phyloP scores from a whole-genome alignment of 2,113 vertebrate species.

The Ardeotis arabs region DNA sequence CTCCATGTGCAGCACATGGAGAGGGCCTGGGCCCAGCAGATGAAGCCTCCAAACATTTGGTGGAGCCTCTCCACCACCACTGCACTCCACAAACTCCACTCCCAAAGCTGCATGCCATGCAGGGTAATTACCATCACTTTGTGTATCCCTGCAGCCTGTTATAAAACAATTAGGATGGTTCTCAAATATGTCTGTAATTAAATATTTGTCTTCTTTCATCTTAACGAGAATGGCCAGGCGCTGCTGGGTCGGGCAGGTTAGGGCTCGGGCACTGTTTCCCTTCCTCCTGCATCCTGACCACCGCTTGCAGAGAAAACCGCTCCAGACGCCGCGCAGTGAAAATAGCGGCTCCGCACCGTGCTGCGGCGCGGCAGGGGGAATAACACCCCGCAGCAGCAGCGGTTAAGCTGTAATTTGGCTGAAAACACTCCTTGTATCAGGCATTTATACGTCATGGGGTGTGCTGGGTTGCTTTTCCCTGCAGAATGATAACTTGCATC shows the following conservation, averaged over 20 bases:
- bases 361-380: not conserved
- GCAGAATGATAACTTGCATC: not conserved
- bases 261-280: rapidly evolving
- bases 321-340: not conserved
- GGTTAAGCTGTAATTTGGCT: not conserved
- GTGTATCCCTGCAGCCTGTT: constrained; percentile 67
- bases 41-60: not conserved
- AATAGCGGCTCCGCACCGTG: rapidly evolving
- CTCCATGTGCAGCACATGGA: not conserved
- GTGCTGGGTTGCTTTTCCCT: not conserved
- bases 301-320: not conserved
- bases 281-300: not conserved
- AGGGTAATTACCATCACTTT: constrained; percentile 55
- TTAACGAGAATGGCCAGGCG: not conserved
- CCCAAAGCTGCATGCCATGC: not conserved
- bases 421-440: not conserved
- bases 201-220: not conserved
- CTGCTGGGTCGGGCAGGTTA: not conserved
- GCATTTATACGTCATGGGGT: not conserved
- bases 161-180: constrained; percentile 47
- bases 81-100: not conserved
- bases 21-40: not conserved
- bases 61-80: not conserved
- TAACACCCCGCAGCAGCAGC: not conserved
- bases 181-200: constrained; percentile 1